phyloP scores from a whole-genome alignment of 2,113 vertebrate species.

The Mellivora capensis region DNA sequence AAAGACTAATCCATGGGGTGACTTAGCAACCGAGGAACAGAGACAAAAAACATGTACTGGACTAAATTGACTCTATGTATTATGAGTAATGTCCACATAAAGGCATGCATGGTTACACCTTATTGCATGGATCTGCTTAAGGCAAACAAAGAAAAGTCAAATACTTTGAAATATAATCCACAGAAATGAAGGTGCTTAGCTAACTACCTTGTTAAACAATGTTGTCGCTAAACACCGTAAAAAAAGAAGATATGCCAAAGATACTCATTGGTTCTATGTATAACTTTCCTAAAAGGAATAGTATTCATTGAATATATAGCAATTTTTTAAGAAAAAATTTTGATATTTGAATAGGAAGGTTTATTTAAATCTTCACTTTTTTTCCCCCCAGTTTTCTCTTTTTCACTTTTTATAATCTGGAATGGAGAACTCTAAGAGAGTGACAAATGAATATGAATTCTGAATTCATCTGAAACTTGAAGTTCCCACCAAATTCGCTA shows the following conservation, averaged over 20 bases:
- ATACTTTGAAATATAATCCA: not conserved
- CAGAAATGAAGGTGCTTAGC: not conserved
- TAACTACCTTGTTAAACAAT: not conserved
- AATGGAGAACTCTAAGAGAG: not conserved
- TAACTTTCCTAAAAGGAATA: not conserved
- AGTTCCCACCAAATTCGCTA: not conserved
- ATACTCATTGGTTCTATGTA: not conserved
- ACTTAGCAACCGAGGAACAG: not conserved
- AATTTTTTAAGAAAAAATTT: not conserved
- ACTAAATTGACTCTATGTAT: not conserved
- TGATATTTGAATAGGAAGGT: not conserved
- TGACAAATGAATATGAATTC: not conserved
- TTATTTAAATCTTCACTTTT: not conserved
- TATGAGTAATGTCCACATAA: not conserved
- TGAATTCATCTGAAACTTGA: not conserved
- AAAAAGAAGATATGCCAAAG: not conserved
- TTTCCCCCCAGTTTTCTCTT: not conserved
- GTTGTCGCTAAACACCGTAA: not conserved
- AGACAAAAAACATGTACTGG: not conserved
- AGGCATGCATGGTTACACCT: not conserved
- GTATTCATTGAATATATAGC: not conserved
- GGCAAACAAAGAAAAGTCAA: not conserved
- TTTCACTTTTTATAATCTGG: not conserved
- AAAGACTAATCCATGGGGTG: not conserved
- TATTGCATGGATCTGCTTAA: not conserved